Evolutionary conservation across 2,888 invertebrate species (phyloP), one percentile per base, ranked within the genome.

Genomic region (Tetramorium bicarinatum): DNA sequence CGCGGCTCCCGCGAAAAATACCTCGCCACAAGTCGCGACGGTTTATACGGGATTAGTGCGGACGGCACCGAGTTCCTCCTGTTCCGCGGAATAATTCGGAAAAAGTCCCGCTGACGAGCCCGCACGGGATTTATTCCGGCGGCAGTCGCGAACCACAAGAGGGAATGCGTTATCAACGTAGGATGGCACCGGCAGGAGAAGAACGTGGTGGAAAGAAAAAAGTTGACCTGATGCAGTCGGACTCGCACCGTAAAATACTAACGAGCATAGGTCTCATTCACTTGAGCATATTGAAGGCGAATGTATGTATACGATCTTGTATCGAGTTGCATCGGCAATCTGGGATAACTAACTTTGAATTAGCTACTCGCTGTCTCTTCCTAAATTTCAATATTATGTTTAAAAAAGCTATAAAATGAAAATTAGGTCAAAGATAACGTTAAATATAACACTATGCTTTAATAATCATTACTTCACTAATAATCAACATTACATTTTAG

Each of bases 241-340:
- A 61, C 66, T 61, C 77, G 44, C 64, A 64, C 52, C 69, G 66
- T 84, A 81, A 84, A 84, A 88, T 84, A 74, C 84, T 88, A 88
- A 88, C 85, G 84, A 87, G 79, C 76, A 34, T 21, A 21, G 34
- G 41, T 52, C 56, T 29, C 66, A 54, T 56, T 29, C 69, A 54
- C 77, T 38, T 44, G 44, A 52, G n/a, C 13, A 77, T 13, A 2
- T 44, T 29, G 44, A 56, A 56, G n/a, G 29, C 52, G 18, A 64
- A 64, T 38, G 15, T 47, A 62, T 21, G 15, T 47, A 49, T 38
- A 41, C 1, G n/a, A n/a, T 56, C 6, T 44, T 44, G 3, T 41
- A 41, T 18, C 38, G 25, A 64, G 66, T 29, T 38, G 13, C n/a
- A 29, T 61, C 25, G 29, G n/a, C 44, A 67, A 77, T 77, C n/a